These are phyloP conservation scores for Caenorhabditis zanzibari DNA, from an alignment of 2,888 invertebrate genomes.

Conservation along the genomic window DNA sequence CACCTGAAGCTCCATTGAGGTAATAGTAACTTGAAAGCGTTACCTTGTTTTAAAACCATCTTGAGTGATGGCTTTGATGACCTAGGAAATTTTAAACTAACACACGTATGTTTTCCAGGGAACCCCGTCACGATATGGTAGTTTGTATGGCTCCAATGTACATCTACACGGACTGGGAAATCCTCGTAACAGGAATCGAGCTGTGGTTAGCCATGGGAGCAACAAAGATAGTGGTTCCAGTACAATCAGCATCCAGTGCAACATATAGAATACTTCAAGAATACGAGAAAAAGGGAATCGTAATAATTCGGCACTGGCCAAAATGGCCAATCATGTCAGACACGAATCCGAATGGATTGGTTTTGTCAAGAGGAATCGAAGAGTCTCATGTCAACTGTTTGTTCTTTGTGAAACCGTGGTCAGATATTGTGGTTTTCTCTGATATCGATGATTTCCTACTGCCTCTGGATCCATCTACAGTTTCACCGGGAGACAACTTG, in stretches of 20 bases:
- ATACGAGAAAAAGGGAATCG: constrained; percentile 80
- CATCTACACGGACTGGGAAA: constrained; percentile 83
- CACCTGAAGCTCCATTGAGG: constrained; percentile 68
- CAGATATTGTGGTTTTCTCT: constrained; percentile 81
- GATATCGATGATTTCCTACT: constrained; percentile 83
- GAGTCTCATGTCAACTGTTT: constrained; percentile 83
- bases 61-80: constrained; percentile 24
- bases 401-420: constrained; percentile 82
- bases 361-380: constrained; percentile 78
- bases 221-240: constrained; percentile 80
- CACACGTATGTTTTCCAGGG: too few relatives aligned
- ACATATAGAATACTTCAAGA: constrained; percentile 78
- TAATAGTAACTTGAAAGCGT: constrained; percentile 36
- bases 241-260: constrained; percentile 81
- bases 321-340: constrained; percentile 83
- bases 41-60: too few relatives aligned
- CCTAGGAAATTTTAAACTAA: too few relatives aligned
- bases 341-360: constrained; percentile 81
- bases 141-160: constrained; percentile 83
- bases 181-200: constrained; percentile 79
- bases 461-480: constrained; percentile 77
- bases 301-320: constrained; percentile 81
- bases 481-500: constrained; percentile 75
- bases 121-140: constrained; percentile 74
- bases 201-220: constrained; percentile 82